Conservation (phyloP, 1,140 invertebrate species). For the Euborellia annulipes region DNA sequence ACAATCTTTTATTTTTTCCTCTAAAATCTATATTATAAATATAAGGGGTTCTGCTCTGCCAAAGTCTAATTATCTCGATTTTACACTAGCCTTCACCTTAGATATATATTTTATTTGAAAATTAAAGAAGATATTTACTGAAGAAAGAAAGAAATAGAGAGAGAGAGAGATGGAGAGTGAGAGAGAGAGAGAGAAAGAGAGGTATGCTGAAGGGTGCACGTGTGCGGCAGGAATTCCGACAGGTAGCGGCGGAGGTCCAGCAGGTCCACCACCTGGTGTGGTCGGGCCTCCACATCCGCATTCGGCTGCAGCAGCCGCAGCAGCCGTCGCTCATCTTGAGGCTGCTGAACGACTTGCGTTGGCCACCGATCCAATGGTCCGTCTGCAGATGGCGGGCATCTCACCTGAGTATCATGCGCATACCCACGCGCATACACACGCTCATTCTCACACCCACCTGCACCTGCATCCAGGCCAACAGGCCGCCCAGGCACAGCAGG, state of each 20-base stretch:
- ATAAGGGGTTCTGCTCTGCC: no score
- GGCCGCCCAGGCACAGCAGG: slow-evolving; percentile 44
- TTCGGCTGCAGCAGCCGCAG: slow-evolving; percentile 6
- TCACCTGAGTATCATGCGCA: slow-evolving; percentile 66
- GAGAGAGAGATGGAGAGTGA: no score
- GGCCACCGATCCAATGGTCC: slow-evolving; percentile 53
- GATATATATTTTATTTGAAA: no score
- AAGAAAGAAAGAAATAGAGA: no score
- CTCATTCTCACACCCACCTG: slow-evolving; percentile 53
- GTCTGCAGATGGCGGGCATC: slow-evolving; percentile 73
- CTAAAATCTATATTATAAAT: no score
- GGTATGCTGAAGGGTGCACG: no score
- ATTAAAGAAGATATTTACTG: no score
- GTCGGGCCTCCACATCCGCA: slow-evolving; percentile 7
- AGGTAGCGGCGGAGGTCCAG: slow-evolving; percentile 14
- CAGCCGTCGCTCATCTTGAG: slow-evolving; percentile 16
- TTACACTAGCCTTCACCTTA: no score
- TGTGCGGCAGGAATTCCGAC: slow-evolving; percentile 8
- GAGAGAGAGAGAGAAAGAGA: no score
- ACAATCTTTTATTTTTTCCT: no score
- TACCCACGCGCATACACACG: slow-evolving; percentile 74
- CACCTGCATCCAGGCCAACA: slow-evolving; percentile 76
- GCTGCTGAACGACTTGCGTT: slow-evolving; percentile 51
- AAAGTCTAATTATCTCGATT: no score
- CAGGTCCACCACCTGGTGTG: slow-evolving; percentile 6